phyloP scores from a whole-genome alignment of 2,113 vertebrate species.

The Gopherus evgoodei region DNA sequence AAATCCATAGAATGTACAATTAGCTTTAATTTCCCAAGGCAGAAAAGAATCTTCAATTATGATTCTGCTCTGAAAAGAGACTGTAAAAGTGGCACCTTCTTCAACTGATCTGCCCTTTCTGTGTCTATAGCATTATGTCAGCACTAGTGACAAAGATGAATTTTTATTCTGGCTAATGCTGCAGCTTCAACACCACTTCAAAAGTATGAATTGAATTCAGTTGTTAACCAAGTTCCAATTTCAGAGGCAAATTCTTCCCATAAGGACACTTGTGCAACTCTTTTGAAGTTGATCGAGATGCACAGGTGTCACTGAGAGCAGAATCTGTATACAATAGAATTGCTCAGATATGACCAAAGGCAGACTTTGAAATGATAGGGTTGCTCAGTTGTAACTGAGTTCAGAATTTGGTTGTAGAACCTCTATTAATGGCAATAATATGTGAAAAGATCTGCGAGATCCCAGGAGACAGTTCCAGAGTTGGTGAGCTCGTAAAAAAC shows the following conservation, averaged over 20 bases:
- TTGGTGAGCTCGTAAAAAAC: not conserved
- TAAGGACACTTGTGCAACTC: not conserved
- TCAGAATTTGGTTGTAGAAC: not conserved
- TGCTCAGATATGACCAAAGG: not conserved
- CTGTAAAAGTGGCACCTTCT: not conserved
- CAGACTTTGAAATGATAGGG: accelerated
- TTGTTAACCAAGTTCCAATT: not conserved
- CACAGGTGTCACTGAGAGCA: not conserved
- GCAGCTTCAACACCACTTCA: not conserved
- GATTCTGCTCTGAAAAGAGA: not conserved
- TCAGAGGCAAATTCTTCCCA: not conserved
- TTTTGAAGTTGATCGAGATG: not conserved
- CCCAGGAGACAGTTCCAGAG: not conserved
- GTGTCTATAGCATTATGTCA: not conserved
- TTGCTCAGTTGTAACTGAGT: not conserved
- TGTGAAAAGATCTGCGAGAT: not conserved
- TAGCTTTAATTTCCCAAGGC: not conserved
- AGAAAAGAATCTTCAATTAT: not conserved
- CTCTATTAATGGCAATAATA: not conserved
- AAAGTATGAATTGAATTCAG: not conserved
- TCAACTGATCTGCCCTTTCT: not conserved
- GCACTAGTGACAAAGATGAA: not conserved
- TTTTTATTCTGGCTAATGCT: not conserved
- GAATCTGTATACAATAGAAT: not conserved
- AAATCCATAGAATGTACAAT: not conserved